These are phyloP conservation scores for Elaeidobius kamerunicus DNA, from an alignment of 2,888 invertebrate species.

Conservation along the genomic window DNA sequence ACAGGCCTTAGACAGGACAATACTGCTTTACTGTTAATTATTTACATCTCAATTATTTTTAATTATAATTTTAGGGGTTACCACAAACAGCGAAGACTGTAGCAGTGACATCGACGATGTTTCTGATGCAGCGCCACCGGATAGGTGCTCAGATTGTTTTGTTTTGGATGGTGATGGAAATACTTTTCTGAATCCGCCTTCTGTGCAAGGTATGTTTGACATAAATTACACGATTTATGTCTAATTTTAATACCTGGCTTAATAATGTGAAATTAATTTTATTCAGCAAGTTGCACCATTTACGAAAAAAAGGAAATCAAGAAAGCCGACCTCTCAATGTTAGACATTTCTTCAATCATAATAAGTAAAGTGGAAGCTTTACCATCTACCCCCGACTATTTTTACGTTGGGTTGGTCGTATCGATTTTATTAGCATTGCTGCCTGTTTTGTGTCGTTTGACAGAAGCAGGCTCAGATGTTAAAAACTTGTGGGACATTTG, in stretches of 20 bases:
- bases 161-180: conserved; percentile 65
- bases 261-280: too few species aligned
- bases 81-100: conserved; percentile 82
- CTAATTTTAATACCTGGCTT: too few species aligned
- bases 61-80: conserved; percentile 73
- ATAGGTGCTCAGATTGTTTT: conserved; percentile 45
- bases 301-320: conserved; percentile 90
- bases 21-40: too few species aligned
- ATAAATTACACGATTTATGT: too few species aligned
- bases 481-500: conserved; percentile 22
- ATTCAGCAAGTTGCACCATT: conserved; percentile 87
- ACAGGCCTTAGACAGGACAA: too few species aligned
- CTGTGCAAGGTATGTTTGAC: conserved; percentile 39
- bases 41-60: too few species aligned
- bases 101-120: conserved; percentile 63
- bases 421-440: conserved; percentile 60
- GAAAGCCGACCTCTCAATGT: conserved; percentile 88
- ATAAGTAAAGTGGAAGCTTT: conserved; percentile 86
- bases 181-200: conserved; percentile 65
- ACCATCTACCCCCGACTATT: conserved; percentile 76
- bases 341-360: conserved; percentile 93
- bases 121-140: conserved; percentile 49
- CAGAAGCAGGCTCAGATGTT: conserved; percentile 21
- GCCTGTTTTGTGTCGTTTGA: conserved; percentile 57
- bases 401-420: conserved; percentile 65